A percentile compares a stretch with the other conserved stretches of the same genome.
phyloP scores from a whole-genome alignment of 2,888 invertebrate genomes.

The Dyspetes luteomarginatus region DNA sequence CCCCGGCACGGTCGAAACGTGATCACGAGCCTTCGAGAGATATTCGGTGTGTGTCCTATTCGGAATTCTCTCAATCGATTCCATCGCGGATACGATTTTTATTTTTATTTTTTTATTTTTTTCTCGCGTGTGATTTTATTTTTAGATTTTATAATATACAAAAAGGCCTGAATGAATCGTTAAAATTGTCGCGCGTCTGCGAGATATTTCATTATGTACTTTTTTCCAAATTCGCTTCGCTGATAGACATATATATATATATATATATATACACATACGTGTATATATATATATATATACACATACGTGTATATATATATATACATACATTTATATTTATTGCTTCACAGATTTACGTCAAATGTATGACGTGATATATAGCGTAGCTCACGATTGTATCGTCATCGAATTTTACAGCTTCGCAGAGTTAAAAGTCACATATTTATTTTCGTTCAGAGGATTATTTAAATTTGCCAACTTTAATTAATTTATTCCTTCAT shows the following conservation, averaged over 20 bases:
- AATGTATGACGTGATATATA: conserved; percentile 38
- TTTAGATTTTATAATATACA: conserved; percentile 30
- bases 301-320: neutral
- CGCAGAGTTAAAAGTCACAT: conserved; percentile 49
- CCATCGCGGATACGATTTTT: neutral
- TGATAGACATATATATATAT: neutral
- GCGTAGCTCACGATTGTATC: conserved; percentile 30
- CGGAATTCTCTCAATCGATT: neutral
- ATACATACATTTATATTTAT: conserved; percentile 34
- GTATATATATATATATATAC: neutral
- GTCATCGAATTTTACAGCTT: conserved; percentile 35
- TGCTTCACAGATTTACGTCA: conserved; percentile 53
- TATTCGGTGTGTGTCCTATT: conserved; percentile 2
- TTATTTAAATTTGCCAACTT: conserved; percentile 48
- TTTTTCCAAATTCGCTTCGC: neutral
- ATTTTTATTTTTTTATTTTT: conserved; percentile 1
- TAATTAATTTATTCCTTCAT: conserved; percentile 35
- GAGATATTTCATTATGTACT: neutral
- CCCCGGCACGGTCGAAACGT: conserved; percentile 36
- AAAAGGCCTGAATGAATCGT: conserved; percentile 57
- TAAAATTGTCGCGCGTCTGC: conserved; percentile 15
- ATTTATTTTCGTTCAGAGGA: conserved; percentile 7
- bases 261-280: neutral
- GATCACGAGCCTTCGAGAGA: conserved; percentile 57
- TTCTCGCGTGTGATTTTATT: conserved; percentile 22